Evolutionary conservation across 2,888 invertebrate genomes (phyloP).

Genomic region (Epistrophe eligans): DNA sequence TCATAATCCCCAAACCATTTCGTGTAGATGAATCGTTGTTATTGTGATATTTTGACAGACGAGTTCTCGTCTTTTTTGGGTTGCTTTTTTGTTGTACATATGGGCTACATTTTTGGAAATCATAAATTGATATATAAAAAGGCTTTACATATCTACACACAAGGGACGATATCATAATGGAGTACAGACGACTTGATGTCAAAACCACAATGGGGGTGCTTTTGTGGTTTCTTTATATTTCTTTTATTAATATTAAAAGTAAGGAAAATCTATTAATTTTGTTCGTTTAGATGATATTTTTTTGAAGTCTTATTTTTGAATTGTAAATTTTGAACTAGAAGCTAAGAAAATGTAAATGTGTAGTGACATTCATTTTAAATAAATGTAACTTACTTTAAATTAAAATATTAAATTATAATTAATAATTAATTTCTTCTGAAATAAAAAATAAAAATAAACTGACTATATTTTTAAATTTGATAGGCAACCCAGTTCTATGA

Average conservation of each 20-base stretch:
- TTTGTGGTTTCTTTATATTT: slow-evolving; percentile 5
- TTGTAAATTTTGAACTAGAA: too few species aligned
- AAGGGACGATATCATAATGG: neutral
- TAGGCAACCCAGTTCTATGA: too few species aligned
- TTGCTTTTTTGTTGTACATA: slow-evolving; percentile 9
- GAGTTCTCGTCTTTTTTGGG: slow-evolving; percentile 51
- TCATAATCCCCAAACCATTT: slow-evolving; percentile 30
- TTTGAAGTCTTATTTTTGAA: neutral
- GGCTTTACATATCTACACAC: neutral
- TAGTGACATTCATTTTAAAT: too few species aligned
- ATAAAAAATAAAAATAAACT: too few species aligned
- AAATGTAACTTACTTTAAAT: too few species aligned
- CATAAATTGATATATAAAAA: slow-evolving; percentile 71
- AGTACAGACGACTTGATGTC: neutral
- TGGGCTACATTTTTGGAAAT: slow-evolving; percentile 48
- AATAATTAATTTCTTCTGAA: too few species aligned
- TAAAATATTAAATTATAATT: too few species aligned
- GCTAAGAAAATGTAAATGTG: too few species aligned
- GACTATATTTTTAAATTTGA: too few species aligned
- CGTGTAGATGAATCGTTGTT: slow-evolving; percentile 71
- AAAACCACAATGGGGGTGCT: neutral
- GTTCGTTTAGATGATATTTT: neutral
- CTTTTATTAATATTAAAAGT: neutral
- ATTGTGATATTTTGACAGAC: slow-evolving; percentile 74
- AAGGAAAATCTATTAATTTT: neutral